A percentile compares a stretch with the other conserved stretches of the same genome.
Conservation (phyloP, 2,888 invertebrate species). For the Alentia gelatinosa region DNA sequence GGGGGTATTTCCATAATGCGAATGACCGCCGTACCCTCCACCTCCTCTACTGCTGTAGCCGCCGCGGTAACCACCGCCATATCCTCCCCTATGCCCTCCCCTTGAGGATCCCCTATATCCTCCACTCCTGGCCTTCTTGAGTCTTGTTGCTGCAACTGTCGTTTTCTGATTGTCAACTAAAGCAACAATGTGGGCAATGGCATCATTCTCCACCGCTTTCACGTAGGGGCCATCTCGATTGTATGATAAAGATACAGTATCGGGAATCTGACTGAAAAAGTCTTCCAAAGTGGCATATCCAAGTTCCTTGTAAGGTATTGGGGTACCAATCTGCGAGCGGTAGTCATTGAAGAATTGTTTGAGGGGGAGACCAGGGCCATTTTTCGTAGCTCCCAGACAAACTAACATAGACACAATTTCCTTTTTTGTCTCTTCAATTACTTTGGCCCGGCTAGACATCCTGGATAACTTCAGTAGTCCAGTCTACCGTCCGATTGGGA, state of each 20-base stretch:
- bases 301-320: slow-evolving; percentile 19
- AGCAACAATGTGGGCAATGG: background rate
- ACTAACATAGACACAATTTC: background rate
- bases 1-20: no score
- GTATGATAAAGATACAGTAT: background rate
- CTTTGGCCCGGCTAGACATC: background rate
- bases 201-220: slow-evolving; percentile 19
- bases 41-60: background rate
- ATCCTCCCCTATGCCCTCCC: background rate
- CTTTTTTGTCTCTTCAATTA: slow-evolving; percentile 20
- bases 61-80: background rate
- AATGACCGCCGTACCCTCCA: no score
- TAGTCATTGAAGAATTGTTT: slow-evolving; percentile 14
- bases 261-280: slow-evolving; percentile 24
- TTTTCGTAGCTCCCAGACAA: background rate
- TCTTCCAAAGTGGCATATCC: slow-evolving; percentile 13
- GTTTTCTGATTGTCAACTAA: slow-evolving; percentile 41
- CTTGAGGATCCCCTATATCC: background rate
- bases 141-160: background rate
- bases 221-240: background rate
- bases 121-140: background rate
- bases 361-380: background rate
- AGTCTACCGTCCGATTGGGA: background rate
- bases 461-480: background rate
- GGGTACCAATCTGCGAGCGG: background rate